Evolutionary conservation across 2,797 vertebrate species (phyloP), one percentile per base, ranked within the genome.

Genomic region (Lycodopsis pacificus): DNA sequence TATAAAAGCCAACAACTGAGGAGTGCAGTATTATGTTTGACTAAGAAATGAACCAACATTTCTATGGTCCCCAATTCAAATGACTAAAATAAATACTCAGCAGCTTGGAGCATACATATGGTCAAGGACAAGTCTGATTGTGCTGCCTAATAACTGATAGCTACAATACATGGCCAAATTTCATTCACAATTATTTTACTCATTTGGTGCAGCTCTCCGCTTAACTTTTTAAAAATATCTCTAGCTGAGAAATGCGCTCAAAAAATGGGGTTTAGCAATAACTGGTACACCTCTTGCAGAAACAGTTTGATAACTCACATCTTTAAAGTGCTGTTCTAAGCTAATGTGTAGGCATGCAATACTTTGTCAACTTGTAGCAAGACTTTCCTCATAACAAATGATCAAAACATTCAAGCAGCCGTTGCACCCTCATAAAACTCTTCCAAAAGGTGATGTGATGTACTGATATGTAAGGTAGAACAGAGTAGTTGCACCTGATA

Each of bases 41-140:
- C 46, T 71, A 44, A 82, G n/a, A 70, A 80, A 81, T 58, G 38
- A 80, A 59, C 54, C 82, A 77, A 72, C 56, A 81, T 78, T 59
- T 71, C 46, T 68, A 57, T 49, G 51, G 62, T 77, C 65, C 63
- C 58, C 38, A 15, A 53, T 71, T 77, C 48, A 81, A 68, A 82
- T 76, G 25, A 79, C 82, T 81, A 65, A 73, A 80, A 72, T 49
- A 65, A 59, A 79, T 36, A 71, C 70, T 71, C 71, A 71, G 58
- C 54, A 81, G 66, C 70, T 77, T 54, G 44, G 12, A 68, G 40
- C 38, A 57, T 65, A 30, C 20, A 49, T 25, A 32, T 75, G 72
- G 67, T 61, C 76, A 77, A 67, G 71, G 20, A 56, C 15, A 25
- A 58, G 22, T 20, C 5, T 38, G 30, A 67, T 9, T 58, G 48